These are phyloP conservation scores for Myoxocephalus aenaeus DNA, from an alignment of 2,797 vertebrate genomes.

Conservation along the genomic window DNA sequence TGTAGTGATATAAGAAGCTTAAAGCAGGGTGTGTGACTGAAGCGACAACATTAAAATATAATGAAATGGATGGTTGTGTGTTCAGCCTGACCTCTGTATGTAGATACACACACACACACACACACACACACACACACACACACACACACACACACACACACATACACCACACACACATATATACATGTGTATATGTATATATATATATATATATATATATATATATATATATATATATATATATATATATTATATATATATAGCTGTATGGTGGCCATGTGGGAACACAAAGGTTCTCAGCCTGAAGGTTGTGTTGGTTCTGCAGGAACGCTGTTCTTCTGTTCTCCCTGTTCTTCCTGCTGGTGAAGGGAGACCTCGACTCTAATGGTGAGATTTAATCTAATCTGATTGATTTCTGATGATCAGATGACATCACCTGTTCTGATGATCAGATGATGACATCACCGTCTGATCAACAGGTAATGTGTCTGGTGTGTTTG, in stretches of 20 bases:
- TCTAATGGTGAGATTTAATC: slow-evolving; percentile 61
- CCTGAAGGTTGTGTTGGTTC: slow-evolving; percentile 32
- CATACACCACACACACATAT: too few species aligned
- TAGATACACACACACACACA: too few species aligned
- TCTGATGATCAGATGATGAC: background rate
- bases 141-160: too few species aligned
- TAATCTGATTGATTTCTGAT: background rate
- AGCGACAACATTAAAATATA: too few species aligned
- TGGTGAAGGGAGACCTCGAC: slow-evolving; percentile 78
- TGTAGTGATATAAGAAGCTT: background rate
- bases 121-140: too few species aligned
- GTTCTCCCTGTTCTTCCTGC: slow-evolving; percentile 71
- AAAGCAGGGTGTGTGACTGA: too few species aligned
- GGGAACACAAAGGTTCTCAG: background rate
- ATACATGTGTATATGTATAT: too few species aligned
- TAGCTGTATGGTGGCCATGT: background rate
- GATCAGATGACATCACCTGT: background rate
- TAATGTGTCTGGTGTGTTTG: background rate
- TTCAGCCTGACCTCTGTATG: too few species aligned
- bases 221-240: too few species aligned
- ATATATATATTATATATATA: too few species aligned
- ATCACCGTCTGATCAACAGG: background rate
- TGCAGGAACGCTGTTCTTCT: slow-evolving; percentile 78
- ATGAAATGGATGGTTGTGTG: too few species aligned
- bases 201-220: too few species aligned